Conservation (phyloP, 1,140 invertebrate genomes). For the Drosophila grimshawi region DNA sequence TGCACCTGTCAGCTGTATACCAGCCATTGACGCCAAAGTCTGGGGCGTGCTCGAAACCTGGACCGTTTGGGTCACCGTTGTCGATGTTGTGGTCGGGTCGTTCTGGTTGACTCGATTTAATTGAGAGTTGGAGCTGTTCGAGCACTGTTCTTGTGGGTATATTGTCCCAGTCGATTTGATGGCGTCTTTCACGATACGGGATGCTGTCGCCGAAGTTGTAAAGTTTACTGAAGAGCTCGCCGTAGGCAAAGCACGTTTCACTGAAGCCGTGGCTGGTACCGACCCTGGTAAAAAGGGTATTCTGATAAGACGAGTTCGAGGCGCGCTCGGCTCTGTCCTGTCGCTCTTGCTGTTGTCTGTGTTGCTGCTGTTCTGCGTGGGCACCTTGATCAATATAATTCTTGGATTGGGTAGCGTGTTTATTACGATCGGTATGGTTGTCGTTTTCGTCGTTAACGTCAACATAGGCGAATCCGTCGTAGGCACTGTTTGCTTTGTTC, state of each 20-base stretch:
- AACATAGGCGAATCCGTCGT: conserved; percentile 49
- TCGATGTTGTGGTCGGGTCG: conserved; percentile 39
- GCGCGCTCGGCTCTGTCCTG: conserved; percentile 64
- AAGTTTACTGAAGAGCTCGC: conserved; percentile 62
- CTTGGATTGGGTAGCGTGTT: conserved; percentile 67
- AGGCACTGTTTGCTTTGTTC: conserved; percentile 58
- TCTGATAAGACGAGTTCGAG: conserved; percentile 75
- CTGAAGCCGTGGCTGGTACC: conserved; percentile 63
- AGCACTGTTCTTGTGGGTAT: conserved; percentile 51
- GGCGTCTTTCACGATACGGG: conserved; percentile 54
- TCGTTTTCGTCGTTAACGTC: conserved; percentile 31
- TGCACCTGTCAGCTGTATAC: conserved; percentile 81
- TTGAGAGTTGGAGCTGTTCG: conserved; percentile 25
- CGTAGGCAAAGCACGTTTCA: conserved; percentile 67
- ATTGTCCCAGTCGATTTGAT: conserved; percentile 58
- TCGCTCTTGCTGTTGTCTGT: conserved; percentile 44
- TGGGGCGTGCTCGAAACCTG: conserved; percentile 67
- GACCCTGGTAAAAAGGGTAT: conserved; percentile 84
- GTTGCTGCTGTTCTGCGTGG: conserved; percentile 36
- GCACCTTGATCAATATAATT: conserved; percentile 73
- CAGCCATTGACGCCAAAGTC: conserved; percentile 80
- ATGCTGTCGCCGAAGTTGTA: conserved; percentile 63
- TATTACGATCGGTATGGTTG: conserved; percentile 71
- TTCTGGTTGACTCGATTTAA: conserved; percentile 34
- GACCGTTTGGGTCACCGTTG: conserved; percentile 68